Evolutionary conservation across 2,888 invertebrate species (phyloP).

Genomic region (Agriopis marginaria): DNA sequence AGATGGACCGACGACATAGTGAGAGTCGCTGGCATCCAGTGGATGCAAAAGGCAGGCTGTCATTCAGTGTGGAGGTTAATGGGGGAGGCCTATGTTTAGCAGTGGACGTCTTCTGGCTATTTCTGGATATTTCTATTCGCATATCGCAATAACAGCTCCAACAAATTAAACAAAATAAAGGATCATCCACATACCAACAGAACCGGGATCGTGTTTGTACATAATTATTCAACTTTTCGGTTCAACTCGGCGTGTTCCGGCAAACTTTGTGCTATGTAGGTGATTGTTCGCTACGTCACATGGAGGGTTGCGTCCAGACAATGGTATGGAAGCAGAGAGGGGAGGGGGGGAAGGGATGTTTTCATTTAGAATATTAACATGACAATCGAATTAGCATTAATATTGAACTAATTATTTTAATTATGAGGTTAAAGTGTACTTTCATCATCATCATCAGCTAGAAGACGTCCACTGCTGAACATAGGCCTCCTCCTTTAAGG

Average conservation of each 20-base stretch:
- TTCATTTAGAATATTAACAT: conserved; percentile 24
- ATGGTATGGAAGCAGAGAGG: not conserved
- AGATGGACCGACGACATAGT: too few species aligned
- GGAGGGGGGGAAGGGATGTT: conserved; percentile 16
- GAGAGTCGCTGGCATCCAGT: too few species aligned
- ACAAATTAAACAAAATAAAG: conserved; percentile 10
- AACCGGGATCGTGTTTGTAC: conserved; percentile 19
- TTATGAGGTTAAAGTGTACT: too few species aligned
- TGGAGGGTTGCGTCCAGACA: conserved; percentile 12
- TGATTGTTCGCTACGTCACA: conserved; percentile 19
- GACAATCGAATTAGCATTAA: conserved; percentile 18
- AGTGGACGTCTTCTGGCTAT: too few species aligned
- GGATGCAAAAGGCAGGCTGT: too few species aligned
- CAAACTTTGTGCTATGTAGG: conserved; percentile 25
- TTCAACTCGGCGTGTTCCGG: conserved; percentile 11
- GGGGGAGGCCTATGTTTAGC: too few species aligned
- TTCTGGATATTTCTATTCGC: too few species aligned
- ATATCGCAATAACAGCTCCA: conserved; percentile 2
- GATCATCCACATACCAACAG: conserved; percentile 11
- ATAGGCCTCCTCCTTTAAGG: too few species aligned
- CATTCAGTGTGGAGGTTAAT: too few species aligned
- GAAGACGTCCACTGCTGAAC: too few species aligned
- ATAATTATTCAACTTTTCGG: conserved; percentile 38
- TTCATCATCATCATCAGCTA: too few species aligned
- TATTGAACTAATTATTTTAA: not conserved